Base-by-base conservation (phyloP, 2,113 vertebrate genomes). In the Amphilophus citrinellus region DNA sequence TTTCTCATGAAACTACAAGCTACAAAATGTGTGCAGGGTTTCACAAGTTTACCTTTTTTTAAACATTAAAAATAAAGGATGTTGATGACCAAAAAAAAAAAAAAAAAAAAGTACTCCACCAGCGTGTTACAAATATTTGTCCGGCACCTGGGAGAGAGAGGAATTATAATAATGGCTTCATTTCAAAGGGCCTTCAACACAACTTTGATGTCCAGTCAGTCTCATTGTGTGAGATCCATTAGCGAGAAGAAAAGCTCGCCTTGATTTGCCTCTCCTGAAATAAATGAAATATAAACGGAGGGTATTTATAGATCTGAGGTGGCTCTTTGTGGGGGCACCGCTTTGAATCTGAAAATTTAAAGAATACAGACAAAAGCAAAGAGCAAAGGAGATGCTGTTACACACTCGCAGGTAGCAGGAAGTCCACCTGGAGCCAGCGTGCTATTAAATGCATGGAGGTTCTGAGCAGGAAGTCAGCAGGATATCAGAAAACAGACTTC, bases 131-230 rank as follows among this genome's bases (percentile, higher is more conserved):
- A 80, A 73, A 77, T 66, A 78, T 58, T 61, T 73, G 18, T 77
- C 73, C 73, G 57, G 59, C 2, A 50, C 30, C 53, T 42, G 35
- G 39, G 50, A 22, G 42, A 79, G 57, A 22, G 15, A 60, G 10
- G 7, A 81, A 66, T 84, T 61, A 76, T 22, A 82, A 42, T 83
- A 88, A 92, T 90, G 85, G 84, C 11, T 77, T 82, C n/a, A 84
- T 89, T 89, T 93, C 75, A 79, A 89, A 89, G 84, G 75, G 68
- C 20, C 86, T 85, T 82, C 61, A 35, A 68, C 53, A 37, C 53
- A 87, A 84, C 89, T 92, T 87, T 91, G 82, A 92, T 85, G 90
- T 90, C 86, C 76, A 68, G 66, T 90, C 82, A 60, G 62, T 66
- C 56, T 88, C 76, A 80, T 85, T 93, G 89, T 91, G 80, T 77